phyloP scores from a whole-genome alignment of 2,797 vertebrate species.

The Mus caroli region DNA sequence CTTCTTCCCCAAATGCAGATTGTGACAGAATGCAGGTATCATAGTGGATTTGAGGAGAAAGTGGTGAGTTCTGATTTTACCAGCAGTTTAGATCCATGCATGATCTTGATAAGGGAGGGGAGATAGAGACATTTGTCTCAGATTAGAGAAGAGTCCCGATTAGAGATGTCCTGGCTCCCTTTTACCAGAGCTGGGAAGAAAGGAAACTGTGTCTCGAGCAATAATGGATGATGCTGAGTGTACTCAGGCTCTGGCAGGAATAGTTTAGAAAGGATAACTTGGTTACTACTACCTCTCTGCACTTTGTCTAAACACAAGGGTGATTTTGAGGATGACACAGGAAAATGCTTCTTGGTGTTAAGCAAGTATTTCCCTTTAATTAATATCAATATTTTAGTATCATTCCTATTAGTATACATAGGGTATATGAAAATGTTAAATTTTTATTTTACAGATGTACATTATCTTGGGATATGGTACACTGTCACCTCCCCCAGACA shows the following conservation, averaged over 20 bases:
- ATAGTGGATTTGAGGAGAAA: background rate
- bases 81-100: background rate
- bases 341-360: background rate
- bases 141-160: background rate
- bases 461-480: background rate
- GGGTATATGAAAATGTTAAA: slow-evolving; percentile 3
- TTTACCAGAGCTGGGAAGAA: background rate
- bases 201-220: background rate
- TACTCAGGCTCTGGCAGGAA: background rate
- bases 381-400: background rate
- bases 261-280: slow-evolving; percentile 30
- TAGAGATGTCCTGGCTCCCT: background rate
- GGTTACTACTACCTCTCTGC: background rate
- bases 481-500: background rate
- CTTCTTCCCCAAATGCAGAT: background rate
- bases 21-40: background rate
- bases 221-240: background rate
- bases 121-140: background rate
- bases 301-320: slow-evolving; percentile 12
- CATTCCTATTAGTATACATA: background rate
- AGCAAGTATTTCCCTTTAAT: background rate
- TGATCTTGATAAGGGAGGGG: background rate
- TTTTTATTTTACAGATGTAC: background rate
- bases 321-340: background rate
- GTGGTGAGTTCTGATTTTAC: background rate